Percentiles rank a stretch among this genome's conserved stretches.
phyloP scores from a whole-genome alignment of 2,113 vertebrate genomes.

The Ciconia maguari region DNA sequence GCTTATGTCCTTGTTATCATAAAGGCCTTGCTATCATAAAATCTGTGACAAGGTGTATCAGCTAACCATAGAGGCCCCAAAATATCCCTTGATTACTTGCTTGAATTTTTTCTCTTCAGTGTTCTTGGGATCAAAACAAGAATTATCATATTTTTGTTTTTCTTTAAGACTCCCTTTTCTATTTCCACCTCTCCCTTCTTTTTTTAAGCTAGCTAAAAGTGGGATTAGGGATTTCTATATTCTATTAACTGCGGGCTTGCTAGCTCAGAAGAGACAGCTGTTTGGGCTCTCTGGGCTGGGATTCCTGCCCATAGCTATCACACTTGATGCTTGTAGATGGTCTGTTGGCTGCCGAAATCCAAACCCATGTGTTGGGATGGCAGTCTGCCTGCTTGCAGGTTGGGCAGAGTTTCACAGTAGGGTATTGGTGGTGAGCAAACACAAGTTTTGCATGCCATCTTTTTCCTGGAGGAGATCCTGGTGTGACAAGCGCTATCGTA shows the following conservation, averaged over 20 bases:
- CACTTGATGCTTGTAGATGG: slow-evolving; percentile 61
- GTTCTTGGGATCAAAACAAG: not conserved
- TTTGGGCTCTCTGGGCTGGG: slow-evolving; percentile 52
- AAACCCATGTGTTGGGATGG: slow-evolving; percentile 62
- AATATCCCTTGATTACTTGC: not conserved
- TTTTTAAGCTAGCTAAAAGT: not conserved
- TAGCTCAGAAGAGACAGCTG: slow-evolving; percentile 45
- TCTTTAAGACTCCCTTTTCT: not conserved
- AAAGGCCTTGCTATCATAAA: not conserved
- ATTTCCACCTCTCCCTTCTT: not conserved
- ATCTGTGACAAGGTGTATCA: not conserved
- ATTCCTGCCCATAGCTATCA: slow-evolving; percentile 63
- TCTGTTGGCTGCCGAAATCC: slow-evolving; percentile 69
- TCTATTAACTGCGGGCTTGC: slow-evolving; percentile 31
- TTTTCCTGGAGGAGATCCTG: slow-evolving; percentile 51
- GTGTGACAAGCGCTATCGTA: not conserved
- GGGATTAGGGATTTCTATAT: not conserved
- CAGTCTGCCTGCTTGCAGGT: slow-evolving; percentile 55
- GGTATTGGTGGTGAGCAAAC: slow-evolving; percentile 44
- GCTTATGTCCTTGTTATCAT: not conserved
- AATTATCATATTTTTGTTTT: not conserved
- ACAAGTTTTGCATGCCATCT: slow-evolving; percentile 35
- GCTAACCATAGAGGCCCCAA: not conserved
- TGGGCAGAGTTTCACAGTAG: slow-evolving; percentile 54
- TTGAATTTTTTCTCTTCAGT: not conserved